phyloP scores from a whole-genome alignment of 2,797 vertebrate genomes.

The Eleutherodactylus coqui region DNA sequence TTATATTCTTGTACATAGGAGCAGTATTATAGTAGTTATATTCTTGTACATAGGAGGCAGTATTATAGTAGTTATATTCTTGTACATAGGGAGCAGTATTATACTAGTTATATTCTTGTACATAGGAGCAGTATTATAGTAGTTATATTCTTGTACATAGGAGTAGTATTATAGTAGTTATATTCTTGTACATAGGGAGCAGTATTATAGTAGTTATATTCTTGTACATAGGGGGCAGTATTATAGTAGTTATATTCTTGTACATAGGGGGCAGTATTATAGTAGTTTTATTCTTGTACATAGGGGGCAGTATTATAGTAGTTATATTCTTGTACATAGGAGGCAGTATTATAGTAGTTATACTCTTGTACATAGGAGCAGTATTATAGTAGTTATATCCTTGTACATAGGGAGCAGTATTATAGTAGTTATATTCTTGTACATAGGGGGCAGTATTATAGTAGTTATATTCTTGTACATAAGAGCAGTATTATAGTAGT shows the following conservation, averaged over 20 bases:
- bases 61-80: conserved; percentile 6
- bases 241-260: conserved; percentile 11
- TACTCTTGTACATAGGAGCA: no score
- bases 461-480: background rate
- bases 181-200: background rate
- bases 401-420: background rate
- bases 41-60: background rate
- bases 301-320: conserved; percentile 12
- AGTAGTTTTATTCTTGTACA: background rate
- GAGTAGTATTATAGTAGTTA: background rate
- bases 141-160: background rate
- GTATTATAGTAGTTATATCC: no score
- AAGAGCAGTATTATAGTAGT: background rate
- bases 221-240: background rate
- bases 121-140: background rate
- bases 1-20: conserved; percentile 10
- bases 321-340: background rate
- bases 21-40: background rate
- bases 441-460: background rate
- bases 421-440: background rate
- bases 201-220: background rate
- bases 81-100: background rate
- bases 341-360: no score
- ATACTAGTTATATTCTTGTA: conserved; percentile 6
- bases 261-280: conserved; percentile 1